Percentiles rank a stretch among this genome's conserved stretches.
Conservation (phyloP, 2,797 vertebrate species). For the Poecile montanus region DNA sequence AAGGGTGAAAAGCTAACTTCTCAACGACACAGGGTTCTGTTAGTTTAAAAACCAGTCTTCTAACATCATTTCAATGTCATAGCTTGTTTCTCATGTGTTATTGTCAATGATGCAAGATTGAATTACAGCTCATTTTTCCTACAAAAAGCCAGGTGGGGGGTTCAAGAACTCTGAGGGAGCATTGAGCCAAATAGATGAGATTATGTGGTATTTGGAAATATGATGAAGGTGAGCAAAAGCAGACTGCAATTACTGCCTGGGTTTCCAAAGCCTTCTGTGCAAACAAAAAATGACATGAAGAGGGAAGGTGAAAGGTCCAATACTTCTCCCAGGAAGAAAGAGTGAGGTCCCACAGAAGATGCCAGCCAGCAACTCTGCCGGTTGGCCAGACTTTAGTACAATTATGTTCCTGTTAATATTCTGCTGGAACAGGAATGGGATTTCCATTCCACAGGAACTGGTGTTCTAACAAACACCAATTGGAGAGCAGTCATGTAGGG, state of each 20-base stretch:
- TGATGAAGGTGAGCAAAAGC: conserved; percentile 16
- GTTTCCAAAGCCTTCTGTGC: background rate
- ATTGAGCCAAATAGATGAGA: conserved; percentile 3
- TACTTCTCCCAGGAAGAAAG: background rate
- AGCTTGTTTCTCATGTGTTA: conserved; percentile 7
- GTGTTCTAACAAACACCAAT: background rate
- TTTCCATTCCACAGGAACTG: no score
- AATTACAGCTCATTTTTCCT: conserved; percentile 43
- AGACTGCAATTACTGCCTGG: background rate
- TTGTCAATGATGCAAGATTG: conserved; percentile 33
- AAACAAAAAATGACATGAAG: background rate
- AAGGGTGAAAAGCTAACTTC: conserved; percentile 27
- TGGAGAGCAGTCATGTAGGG: background rate
- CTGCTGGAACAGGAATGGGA: background rate
- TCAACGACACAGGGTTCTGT: background rate
- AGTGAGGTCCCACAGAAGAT: background rate
- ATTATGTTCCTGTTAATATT: background rate
- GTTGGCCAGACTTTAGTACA: background rate
- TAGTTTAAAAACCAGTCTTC: conserved; percentile 28
- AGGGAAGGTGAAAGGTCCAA: background rate
- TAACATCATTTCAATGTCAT: background rate
- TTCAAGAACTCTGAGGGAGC: conserved; percentile 11
- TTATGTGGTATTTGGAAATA: conserved; percentile 46
- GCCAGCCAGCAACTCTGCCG: background rate
- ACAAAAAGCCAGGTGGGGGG: conserved; percentile 13